Base-by-base conservation (phyloP, 2,797 vertebrate species). In the Phrynocephalus guinanensis region DNA sequence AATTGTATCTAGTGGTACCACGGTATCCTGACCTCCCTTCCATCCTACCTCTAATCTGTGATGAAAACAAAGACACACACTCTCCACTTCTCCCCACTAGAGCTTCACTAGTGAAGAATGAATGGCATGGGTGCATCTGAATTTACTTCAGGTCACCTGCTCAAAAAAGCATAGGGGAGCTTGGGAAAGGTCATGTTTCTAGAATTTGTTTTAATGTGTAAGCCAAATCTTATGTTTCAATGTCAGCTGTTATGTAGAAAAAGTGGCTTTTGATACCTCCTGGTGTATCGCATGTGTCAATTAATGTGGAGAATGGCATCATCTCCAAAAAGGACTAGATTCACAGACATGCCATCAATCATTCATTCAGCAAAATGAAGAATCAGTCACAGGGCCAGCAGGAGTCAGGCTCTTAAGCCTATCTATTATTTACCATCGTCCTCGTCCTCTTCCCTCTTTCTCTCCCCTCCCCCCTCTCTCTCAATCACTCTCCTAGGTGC, bases 221-320 rank as follows among this genome's bases (percentile, higher is more conserved):
- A 95, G 96, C 95, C 96, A 94, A 94, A 94, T 89, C 89, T 95
- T 95, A 93, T 96, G 87, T 96, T 94, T 93, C 84, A 67, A 44
- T 96, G 95, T 97, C 93, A 95, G 38, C 93, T 95, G 95, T 97
- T 95, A 92, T 94, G 95, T 96, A 96, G 93, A 93, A 76, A 96
- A 95, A 92, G 93, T 95, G 90, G 94, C 95, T 96, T 44, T 94
- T 94, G 96, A n/a, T n/a, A n/a, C n/a, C 56, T 91, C 73, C 81
- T 22, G 28, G 87, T 75, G 79, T 30, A 63, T 15, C 91, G 44
- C 50, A 67, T 70, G 24, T 88, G 93, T 94, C 13, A 94, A 94
- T 79, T 91, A 44, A 84, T 83, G 86, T 91, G 87, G 86, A 92
- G 84, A 90, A 80, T 94, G 81, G 91, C 90, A 86, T 94, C 95